Evolutionary conservation across 2,797 vertebrate genomes (phyloP).

Genomic region (Geotrypetes seraphini): DNA sequence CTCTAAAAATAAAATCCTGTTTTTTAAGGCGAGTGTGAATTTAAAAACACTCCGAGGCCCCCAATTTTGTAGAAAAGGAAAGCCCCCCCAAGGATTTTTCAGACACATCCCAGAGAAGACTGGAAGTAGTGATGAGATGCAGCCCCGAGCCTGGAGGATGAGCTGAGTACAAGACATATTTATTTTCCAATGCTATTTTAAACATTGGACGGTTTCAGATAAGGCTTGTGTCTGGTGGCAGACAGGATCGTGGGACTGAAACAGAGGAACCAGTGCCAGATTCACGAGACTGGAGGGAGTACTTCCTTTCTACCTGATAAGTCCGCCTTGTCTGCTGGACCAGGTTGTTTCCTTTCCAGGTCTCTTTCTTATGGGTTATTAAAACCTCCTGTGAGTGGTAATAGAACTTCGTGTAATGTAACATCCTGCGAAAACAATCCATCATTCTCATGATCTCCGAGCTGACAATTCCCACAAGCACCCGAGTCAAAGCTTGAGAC

Average conservation of each 20-base stretch:
- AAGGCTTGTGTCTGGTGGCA: slow-evolving; percentile 45
- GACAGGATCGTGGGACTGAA: slow-evolving; percentile 48
- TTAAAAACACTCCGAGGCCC: slow-evolving; percentile 36
- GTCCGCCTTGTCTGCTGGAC: slow-evolving; percentile 44
- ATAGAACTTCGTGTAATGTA: slow-evolving; percentile 39
- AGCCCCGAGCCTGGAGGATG: slow-evolving; percentile 41
- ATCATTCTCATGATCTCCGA: slow-evolving; percentile 45
- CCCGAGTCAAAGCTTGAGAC: slow-evolving; percentile 45
- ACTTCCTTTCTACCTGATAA: slow-evolving; percentile 56
- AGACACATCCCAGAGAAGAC: slow-evolving; percentile 52
- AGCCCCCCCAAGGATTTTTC: slow-evolving; percentile 43
- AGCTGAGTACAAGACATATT: slow-evolving; percentile 47
- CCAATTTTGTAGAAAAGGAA: slow-evolving; percentile 44
- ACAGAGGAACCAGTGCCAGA: slow-evolving; percentile 33
- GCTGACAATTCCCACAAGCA: slow-evolving; percentile 50
- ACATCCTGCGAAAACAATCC: slow-evolving; percentile 51
- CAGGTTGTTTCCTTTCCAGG: slow-evolving; percentile 46
- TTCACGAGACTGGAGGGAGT: slow-evolving; percentile 51
- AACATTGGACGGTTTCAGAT: slow-evolving; percentile 47
- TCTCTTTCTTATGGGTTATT: slow-evolving; percentile 47
- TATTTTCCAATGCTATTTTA: slow-evolving; percentile 57
- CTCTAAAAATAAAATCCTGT: slow-evolving; percentile 23
- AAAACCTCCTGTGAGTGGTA: slow-evolving; percentile 47
- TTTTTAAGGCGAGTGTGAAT: slow-evolving; percentile 24
- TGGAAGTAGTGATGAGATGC: slow-evolving; percentile 49